Evolutionary conservation across 2,113 vertebrate species (phyloP).

Genomic region (Holacanthus passer): DNA sequence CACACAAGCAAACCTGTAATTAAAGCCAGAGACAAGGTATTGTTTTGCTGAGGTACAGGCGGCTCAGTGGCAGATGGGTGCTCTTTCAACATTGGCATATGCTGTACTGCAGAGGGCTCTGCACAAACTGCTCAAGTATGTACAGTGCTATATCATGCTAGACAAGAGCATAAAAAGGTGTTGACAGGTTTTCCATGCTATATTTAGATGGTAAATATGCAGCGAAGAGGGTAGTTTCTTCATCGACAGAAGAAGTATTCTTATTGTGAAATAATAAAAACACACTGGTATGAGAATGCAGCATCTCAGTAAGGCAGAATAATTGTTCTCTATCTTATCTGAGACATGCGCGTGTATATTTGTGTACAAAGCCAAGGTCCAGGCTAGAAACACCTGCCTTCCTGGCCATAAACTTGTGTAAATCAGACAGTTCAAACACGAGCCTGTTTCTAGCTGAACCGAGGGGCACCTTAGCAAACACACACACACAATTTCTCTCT

Average conservation of each 20-base stretch:
- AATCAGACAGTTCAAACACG: conserved; percentile 94
- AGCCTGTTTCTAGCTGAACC: conserved; percentile 81
- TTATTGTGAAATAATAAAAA: background rate
- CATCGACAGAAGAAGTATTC: background rate
- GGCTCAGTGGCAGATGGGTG: conserved; percentile 88
- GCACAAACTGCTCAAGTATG: conserved; percentile 75
- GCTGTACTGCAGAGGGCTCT: conserved; percentile 80
- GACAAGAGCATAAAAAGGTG: conserved; percentile 14
- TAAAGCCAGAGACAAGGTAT: conserved; percentile 84
- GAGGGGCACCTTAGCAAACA: conserved; percentile 86
- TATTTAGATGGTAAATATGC: conserved; percentile 15
- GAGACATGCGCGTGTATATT: conserved; percentile 42
- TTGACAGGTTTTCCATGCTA: conserved; percentile 23
- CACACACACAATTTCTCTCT: conserved; percentile 58
- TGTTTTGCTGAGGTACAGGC: conserved; percentile 81
- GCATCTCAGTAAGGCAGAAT: conserved; percentile 10
- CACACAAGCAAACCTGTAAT: conserved; percentile 88
- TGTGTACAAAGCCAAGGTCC: conserved; percentile 85
- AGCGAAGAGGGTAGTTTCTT: background rate
- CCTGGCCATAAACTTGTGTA: conserved; percentile 80
- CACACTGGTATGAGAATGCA: conserved; percentile 53
- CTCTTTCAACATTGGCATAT: conserved; percentile 85
- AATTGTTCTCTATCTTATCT: conserved; percentile 64
- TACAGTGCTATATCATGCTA: conserved; percentile 32
- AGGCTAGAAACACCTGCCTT: conserved; percentile 88